Evolutionary conservation across 1,140 invertebrate genomes (phyloP).

Genomic region (Leptinotarsa lineolata): DNA sequence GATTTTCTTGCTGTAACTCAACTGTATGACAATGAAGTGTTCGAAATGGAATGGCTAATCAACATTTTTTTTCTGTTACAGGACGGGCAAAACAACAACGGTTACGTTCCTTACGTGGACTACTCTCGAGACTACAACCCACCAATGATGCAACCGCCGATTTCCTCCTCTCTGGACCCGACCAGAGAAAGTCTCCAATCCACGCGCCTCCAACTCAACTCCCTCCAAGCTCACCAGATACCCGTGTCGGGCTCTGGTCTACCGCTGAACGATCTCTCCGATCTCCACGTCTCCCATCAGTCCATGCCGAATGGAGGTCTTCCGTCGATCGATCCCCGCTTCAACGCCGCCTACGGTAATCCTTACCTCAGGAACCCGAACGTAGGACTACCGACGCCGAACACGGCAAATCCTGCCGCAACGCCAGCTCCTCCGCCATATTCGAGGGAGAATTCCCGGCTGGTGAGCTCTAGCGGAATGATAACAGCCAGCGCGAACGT

Average conservation of each 20-base stretch:
- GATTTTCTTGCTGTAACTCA: no score
- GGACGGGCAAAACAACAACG: conserved; percentile 84
- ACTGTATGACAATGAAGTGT: no score
- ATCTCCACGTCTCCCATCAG: conserved; percentile 40
- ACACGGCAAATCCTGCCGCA: conserved; percentile 75
- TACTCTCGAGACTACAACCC: conserved; percentile 83
- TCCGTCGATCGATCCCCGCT: conserved; percentile 78
- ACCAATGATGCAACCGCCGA: conserved; percentile 60
- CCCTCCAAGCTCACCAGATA: conserved; percentile 54
- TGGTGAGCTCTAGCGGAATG: conserved; percentile 48
- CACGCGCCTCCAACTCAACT: conserved; percentile 50
- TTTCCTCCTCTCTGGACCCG: conserved; percentile 56
- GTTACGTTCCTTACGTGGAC: conserved; percentile 87
- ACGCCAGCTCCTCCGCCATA: conserved; percentile 80
- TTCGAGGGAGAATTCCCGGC: conserved; percentile 50
- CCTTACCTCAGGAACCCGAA: conserved; percentile 74
- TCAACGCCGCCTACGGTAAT: conserved; percentile 84
- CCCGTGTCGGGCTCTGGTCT: conserved; percentile 44
- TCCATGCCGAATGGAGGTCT: conserved; percentile 55
- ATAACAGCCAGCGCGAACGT: conserved; percentile 52
- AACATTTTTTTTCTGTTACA: conserved; percentile 54
- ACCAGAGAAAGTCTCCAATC: conserved; percentile 13
- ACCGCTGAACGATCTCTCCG: conserved; percentile 49
- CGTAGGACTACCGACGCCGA: conserved; percentile 57
- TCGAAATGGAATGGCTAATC: no score